These are phyloP conservation scores for Drosophila atripex DNA, from an alignment of 2,888 invertebrate genomes.

Conservation along the genomic window DNA sequence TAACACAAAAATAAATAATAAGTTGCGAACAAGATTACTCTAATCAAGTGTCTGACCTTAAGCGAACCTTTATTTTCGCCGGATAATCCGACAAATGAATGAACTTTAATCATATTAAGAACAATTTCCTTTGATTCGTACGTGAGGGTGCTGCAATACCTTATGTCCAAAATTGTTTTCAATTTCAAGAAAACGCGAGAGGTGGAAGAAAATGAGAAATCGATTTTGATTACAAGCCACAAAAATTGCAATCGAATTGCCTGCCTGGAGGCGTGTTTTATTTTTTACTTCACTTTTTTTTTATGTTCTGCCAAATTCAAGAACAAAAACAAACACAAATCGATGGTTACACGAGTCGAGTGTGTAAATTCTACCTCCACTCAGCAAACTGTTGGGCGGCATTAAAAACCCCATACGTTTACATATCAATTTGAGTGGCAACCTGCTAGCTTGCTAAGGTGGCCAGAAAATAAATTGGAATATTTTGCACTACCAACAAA, in stretches of 20 bases:
- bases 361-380: constrained; percentile 35
- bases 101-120: constrained; percentile 73
- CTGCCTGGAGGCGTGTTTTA: constrained; percentile 6
- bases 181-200: constrained; percentile 33
- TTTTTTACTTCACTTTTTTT: neutral
- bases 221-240: constrained; percentile 53
- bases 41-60: constrained; percentile 74
- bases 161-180: constrained; percentile 45
- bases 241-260: constrained; percentile 51
- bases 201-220: constrained; percentile 46
- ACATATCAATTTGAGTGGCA: constrained; percentile 56
- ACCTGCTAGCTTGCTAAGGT: constrained; percentile 12
- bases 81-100: constrained; percentile 69
- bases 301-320: constrained; percentile 2
- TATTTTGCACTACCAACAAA: constrained; percentile 17
- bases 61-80: constrained; percentile 39
- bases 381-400: constrained; percentile 37
- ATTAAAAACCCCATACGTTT: constrained; percentile 45
- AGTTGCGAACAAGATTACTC: constrained; percentile 31
- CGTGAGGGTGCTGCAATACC: constrained; percentile 42
- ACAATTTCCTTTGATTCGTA: constrained; percentile 57
- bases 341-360: constrained; percentile 27
- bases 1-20: constrained; percentile 16
- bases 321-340: constrained; percentile 35
- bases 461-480: constrained; percentile 49